Percentiles rank a stretch among this genome's conserved stretches.
These are phyloP conservation scores for Campylomormyrus tamandua DNA, from an alignment of 2,113 vertebrate species.

Conservation along the genomic window DNA sequence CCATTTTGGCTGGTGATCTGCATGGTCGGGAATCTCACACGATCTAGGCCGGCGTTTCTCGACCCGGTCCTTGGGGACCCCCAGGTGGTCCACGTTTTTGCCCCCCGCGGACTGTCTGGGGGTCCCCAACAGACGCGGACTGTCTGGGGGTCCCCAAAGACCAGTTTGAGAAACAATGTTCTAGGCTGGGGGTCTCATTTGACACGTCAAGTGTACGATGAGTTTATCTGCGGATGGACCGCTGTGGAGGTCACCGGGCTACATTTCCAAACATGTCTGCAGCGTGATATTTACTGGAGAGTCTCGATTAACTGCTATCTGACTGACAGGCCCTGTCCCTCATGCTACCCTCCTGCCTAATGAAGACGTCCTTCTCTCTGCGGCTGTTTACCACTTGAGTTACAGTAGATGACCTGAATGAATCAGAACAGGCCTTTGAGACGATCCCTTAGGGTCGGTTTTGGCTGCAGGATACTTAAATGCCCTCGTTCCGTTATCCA, in stretches of 20 bases:
- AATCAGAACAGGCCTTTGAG: not conserved
- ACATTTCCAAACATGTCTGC: not conserved
- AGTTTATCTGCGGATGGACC: not conserved
- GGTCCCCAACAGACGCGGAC: not conserved
- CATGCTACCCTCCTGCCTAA: not conserved
- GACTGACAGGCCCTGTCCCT: not conserved
- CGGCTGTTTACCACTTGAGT: not conserved
- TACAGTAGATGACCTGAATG: not conserved
- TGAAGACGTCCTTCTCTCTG: not conserved
- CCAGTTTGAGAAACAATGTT: not conserved
- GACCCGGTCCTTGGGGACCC: not conserved
- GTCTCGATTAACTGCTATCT: not conserved
- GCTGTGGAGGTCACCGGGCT: not conserved
- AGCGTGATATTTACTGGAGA: not conserved
- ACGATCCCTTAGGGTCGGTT: not conserved
- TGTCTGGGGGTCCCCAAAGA: not conserved
- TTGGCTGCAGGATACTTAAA: not conserved
- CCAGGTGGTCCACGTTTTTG: not conserved
- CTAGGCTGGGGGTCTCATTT: not conserved
- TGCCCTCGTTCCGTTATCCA: not conserved
- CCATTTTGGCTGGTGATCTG: not conserved
- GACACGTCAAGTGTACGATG: too few species aligned
- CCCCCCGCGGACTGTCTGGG: not conserved
- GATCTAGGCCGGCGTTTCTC: not conserved
- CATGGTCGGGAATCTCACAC: not conserved